Base-by-base conservation (phyloP, 2,797 vertebrate genomes). In the Chaetophractus vellerosus region DNA sequence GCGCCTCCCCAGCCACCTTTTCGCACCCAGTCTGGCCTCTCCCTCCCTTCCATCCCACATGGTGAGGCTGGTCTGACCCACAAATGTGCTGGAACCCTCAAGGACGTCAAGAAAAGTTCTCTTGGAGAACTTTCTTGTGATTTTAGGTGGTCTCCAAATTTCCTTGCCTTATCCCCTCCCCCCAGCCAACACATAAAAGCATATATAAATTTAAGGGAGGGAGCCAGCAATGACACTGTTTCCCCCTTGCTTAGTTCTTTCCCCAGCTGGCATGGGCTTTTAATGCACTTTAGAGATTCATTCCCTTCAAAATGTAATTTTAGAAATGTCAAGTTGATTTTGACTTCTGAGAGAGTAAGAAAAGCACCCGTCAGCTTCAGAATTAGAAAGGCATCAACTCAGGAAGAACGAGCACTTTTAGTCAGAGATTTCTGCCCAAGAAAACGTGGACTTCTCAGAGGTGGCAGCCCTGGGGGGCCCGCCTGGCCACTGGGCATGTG, bases 281-380 rank as follows among this genome's bases (percentile, higher is more conserved):
- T n/a, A 33, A 9, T 85, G 92, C 18, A 83, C 83, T 28, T 88
- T 93, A 88, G n/a, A 66, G 82, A 96, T 52, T 94, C 23, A 92
- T 91, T 96, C 83, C 66, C 74, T 96, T 71, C 72, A 89, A 83
- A 75, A 91, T 0, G 6, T 90, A 69, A 93, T 96, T 97, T 98
- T 96, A 95, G 95, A 9, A 96, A 97, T 93, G 80, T 94, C 97
- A 93, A 41, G 21, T 95, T 90, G 94, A 91, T 94, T 97, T 96
- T 97, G 80, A 96, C 93, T 91, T 85, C 88, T 97, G 89, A 72
- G 23, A 55, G 55, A 96, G 86, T 85, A 74, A 94, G 93, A 93
- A 94, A 92, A 94, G 52, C 90, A 92, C 52, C 72, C 68, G 0
- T 93, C 88, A 82, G 81, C 85, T 94, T 90, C 92, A 63, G 90